phyloP scores from a whole-genome alignment of 2,113 vertebrate genomes.

The Trochalopteron elliotii region DNA sequence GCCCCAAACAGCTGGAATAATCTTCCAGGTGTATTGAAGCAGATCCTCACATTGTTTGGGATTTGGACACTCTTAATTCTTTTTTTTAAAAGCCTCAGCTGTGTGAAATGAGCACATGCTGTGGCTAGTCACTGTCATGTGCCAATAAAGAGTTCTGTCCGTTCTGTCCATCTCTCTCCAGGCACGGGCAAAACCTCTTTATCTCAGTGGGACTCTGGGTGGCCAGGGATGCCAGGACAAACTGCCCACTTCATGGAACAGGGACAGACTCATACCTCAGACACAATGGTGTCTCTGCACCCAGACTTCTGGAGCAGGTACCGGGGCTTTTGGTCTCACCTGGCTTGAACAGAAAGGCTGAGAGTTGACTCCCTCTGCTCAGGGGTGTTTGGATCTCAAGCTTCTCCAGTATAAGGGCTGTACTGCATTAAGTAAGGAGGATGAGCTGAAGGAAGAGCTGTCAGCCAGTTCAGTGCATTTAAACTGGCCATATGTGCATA shows the following conservation, averaged over 20 bases:
- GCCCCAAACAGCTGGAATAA: constrained; percentile 55
- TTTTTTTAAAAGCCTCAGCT: neutral
- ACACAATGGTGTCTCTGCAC: neutral
- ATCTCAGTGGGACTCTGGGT: neutral
- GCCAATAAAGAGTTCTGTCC: neutral
- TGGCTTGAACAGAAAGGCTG: neutral
- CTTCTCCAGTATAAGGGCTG: neutral
- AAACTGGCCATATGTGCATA: neutral
- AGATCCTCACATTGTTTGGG: neutral
- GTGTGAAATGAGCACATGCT: neutral
- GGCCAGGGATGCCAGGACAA: neutral
- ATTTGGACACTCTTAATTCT: constrained; percentile 39
- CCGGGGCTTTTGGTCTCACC: neutral
- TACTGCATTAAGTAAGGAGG: neutral
- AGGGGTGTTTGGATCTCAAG: neutral
- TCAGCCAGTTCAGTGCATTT: neutral
- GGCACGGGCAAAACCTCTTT: neutral
- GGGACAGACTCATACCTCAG: neutral
- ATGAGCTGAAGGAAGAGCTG: neutral
- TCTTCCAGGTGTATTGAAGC: neutral
- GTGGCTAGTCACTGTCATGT: neutral
- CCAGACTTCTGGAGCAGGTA: fast-evolving
- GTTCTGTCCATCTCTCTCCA: neutral
- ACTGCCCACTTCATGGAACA: neutral
- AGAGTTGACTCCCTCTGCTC: neutral